Evolutionary conservation across 2,113 vertebrate species (phyloP).

Genomic region (Mugil cephalus): DNA sequence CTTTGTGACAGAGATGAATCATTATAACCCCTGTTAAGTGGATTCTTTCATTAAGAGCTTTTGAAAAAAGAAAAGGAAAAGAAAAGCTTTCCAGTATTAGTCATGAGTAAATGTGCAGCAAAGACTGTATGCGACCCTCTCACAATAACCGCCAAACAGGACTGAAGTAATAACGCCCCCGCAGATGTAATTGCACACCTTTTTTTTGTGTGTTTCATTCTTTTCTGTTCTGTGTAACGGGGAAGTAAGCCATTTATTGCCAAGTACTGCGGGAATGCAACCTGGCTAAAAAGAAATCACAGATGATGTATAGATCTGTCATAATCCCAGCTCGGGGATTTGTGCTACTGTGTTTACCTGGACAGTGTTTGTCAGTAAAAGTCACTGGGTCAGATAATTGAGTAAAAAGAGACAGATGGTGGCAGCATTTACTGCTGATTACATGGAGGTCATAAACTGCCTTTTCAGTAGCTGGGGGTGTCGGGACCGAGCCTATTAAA

Average conservation of each 20-base stretch:
- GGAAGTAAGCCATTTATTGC: constrained; percentile 15
- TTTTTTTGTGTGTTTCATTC: constrained; percentile 12
- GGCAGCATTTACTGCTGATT: constrained; percentile 85
- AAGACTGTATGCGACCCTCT: constrained; percentile 10
- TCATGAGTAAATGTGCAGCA: constrained; percentile 8
- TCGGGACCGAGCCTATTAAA: constrained; percentile 74
- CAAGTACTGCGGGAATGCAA: constrained; percentile 11
- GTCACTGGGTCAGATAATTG: constrained; percentile 84
- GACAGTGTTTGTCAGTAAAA: constrained; percentile 80
- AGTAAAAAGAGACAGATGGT: constrained; percentile 85
- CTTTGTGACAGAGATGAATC: constrained; percentile 37
- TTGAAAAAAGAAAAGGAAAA: neutral
- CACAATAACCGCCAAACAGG: constrained; percentile 12
- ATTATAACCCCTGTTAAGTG: constrained; percentile 40
- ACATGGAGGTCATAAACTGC: constrained; percentile 82
- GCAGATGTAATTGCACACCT: constrained; percentile 4
- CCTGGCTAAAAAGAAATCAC: constrained; percentile 35
- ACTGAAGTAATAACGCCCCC: constrained; percentile 14
- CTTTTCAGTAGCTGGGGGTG: constrained; percentile 73
- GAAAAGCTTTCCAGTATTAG: constrained; percentile 14
- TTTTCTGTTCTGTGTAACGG: constrained; percentile 23
- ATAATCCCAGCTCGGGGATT: constrained; percentile 49
- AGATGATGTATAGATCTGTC: constrained; percentile 57
- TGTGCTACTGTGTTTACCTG: constrained; percentile 74
- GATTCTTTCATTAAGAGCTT: constrained; percentile 29